Base-by-base conservation (phyloP, 2,113 vertebrate genomes). In the Naja naja region DNA sequence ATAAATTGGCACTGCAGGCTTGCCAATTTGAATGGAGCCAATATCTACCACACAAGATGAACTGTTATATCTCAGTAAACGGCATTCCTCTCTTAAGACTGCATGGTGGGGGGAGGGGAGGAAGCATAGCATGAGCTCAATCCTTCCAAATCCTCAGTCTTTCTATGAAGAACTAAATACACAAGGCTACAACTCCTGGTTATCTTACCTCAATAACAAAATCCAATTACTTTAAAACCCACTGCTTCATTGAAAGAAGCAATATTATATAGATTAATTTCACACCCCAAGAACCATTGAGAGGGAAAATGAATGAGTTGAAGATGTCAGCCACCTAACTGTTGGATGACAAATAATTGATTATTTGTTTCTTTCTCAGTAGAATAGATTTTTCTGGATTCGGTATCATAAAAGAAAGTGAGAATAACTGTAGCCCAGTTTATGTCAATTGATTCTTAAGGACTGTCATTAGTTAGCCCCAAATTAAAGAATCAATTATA, bases 1-100 rank as follows among this genome's bases (percentile, higher is more conserved):
- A 91, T 95, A 96, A 97, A 93, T 85, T 97, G 95, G 92, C 91
- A 95, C n/a, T 69, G 93, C 47, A 94, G 94, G 94, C 92, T 91
- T 91, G 30, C 43, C 64, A 87, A 49, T 94, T 95, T 95, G 90
- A 89, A 90, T 93, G 87, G 90, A 94, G 91, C 18, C 92, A 74
- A 12, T 86, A 94, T 89, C 90, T 90, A 49, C 53, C 89, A 43
- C 9, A 49, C 88, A 60, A 34, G 39, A 1, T 91, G 88, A 92
- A 93, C 52, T 86, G 54, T 2, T 23, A 8, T n/a, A 92, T 88
- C 56, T 90, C 87, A n/a, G 20, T 92, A 56, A 93, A 88, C 55
- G 93, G 12, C 20, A 9, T 88, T 5, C 39, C 85, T 92, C 39
- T 87, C 5, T 52, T 54, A 69, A 85, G 45, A 94, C 64, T 85